Percentiles rank a stretch among this genome's conserved stretches.
phyloP scores from a whole-genome alignment of 2,797 vertebrate genomes.

The Mus spretus region DNA sequence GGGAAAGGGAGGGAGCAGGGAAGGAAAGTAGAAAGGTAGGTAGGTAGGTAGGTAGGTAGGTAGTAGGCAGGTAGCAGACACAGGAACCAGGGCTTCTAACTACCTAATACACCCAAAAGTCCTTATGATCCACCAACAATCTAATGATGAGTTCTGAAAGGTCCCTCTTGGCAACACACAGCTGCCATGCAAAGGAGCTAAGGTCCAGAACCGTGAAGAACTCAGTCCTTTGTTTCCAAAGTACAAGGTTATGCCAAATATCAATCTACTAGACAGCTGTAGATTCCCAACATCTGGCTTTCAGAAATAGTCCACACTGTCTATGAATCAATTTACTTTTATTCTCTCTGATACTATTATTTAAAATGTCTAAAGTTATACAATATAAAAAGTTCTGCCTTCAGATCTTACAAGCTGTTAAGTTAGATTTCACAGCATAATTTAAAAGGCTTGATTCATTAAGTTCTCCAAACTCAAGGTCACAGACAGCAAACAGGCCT shows the following conservation, averaged over 20 bases:
- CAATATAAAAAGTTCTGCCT: constrained; percentile 57
- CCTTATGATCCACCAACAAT: neutral
- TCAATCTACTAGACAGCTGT: constrained; percentile 37
- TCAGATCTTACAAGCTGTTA: constrained; percentile 46
- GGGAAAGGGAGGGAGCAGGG: too few species aligned
- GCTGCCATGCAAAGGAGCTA: constrained; percentile 55
- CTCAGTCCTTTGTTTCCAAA: constrained; percentile 53
- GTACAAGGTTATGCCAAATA: constrained; percentile 15
- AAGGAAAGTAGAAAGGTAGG: too few species aligned
- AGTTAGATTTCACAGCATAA: constrained; percentile 41
- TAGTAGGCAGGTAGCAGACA: neutral
- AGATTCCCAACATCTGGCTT: constrained; percentile 66
- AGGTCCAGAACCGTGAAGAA: constrained; percentile 32
- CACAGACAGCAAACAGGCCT: constrained; percentile 53
- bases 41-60: too few species aligned
- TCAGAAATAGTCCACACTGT: constrained; percentile 43
- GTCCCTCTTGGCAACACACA: constrained; percentile 32
- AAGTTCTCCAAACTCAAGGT: constrained; percentile 60
- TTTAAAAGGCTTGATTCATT: constrained; percentile 39
- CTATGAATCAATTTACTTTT: constrained; percentile 1
- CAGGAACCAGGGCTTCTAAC: neutral
- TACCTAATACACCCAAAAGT: neutral
- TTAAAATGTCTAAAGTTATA: constrained; percentile 68
- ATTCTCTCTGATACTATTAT: constrained; percentile 35
- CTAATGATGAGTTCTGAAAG: constrained; percentile 49